Evolutionary conservation across 2,888 invertebrate genomes (phyloP).

Genomic region (Dugesia japonica): DNA sequence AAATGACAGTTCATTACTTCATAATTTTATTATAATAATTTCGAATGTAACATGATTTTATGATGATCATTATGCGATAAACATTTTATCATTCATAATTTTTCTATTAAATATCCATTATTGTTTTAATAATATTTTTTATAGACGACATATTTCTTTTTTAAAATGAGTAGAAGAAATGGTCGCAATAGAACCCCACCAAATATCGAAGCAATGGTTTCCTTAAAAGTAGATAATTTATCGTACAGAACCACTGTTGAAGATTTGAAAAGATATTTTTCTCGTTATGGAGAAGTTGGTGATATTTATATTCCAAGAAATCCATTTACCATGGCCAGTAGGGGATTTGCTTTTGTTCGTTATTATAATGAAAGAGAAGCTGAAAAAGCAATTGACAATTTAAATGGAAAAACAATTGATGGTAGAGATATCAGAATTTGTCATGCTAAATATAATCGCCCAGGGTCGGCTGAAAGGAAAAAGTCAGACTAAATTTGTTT

Average conservation of each 20-base stretch:
- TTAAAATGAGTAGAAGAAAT: neutral
- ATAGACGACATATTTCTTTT: neutral
- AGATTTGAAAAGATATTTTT: slow-evolving; percentile 59
- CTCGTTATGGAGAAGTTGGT: slow-evolving; percentile 86
- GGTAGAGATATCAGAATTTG: slow-evolving; percentile 89
- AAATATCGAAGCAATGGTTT: slow-evolving; percentile 62
- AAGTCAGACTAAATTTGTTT: neutral
- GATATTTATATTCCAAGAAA: slow-evolving; percentile 98
- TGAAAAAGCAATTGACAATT: slow-evolving; percentile 85
- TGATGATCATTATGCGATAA: too few species aligned
- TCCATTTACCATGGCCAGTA: slow-evolving; percentile 77
- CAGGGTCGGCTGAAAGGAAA: slow-evolving; percentile 44
- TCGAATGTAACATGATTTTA: too few species aligned
- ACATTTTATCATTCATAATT: too few species aligned
- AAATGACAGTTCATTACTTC: too few species aligned
- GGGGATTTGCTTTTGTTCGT: slow-evolving; percentile 85
- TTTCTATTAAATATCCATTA: too few species aligned
- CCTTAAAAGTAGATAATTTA: slow-evolving; percentile 86
- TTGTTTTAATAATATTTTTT: neutral
- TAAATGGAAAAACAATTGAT: slow-evolving; percentile 87
- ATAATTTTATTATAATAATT: too few species aligned
- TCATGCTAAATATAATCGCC: slow-evolving; percentile 89
- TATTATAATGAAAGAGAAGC: slow-evolving; percentile 80
- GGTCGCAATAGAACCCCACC: slow-evolving; percentile 38
- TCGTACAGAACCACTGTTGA: slow-evolving; percentile 92